Evolutionary conservation across 2,888 invertebrate species (phyloP).

Genomic region (Oligia strigilis): DNA sequence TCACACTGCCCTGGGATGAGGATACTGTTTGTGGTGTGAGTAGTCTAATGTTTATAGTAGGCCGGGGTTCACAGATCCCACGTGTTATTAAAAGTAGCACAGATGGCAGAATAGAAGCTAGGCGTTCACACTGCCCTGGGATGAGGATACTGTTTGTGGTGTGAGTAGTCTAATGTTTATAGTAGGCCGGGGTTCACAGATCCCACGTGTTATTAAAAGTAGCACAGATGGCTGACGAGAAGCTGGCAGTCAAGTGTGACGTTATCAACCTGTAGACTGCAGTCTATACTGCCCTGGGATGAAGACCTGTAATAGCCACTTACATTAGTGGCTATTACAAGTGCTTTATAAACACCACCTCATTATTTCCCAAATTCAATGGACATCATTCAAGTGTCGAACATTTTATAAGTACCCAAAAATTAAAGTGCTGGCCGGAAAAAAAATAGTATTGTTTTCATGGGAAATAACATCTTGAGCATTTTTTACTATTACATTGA

Average conservation of each 20-base stretch:
- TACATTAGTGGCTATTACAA: constrained; percentile 60
- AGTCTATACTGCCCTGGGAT: constrained; percentile 99
- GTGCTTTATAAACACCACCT: neutral
- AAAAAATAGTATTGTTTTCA: no score
- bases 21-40: constrained; percentile 96
- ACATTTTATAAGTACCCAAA: no score
- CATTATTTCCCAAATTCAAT: no score
- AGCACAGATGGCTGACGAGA: constrained; percentile 95
- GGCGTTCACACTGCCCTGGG: constrained; percentile 98
- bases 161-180: constrained; percentile 88
- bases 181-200: constrained; percentile 91
- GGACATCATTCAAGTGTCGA: no score
- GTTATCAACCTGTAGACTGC: constrained; percentile 95
- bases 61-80: constrained; percentile 98
- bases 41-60: constrained; percentile 90
- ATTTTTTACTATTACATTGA: no score
- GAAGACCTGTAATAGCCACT: constrained; percentile 77
- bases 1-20: constrained; percentile 98
- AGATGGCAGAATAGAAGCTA: constrained; percentile 92
- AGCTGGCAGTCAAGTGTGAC: constrained; percentile 95
- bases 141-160: constrained; percentile 96
- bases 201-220: constrained; percentile 96
- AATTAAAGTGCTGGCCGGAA: no score
- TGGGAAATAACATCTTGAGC: no score
- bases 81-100: constrained; percentile 96